These are phyloP conservation scores for Hermaeophaga mercurialis DNA, from an alignment of 2,888 invertebrate species.

Conservation along the genomic window DNA sequence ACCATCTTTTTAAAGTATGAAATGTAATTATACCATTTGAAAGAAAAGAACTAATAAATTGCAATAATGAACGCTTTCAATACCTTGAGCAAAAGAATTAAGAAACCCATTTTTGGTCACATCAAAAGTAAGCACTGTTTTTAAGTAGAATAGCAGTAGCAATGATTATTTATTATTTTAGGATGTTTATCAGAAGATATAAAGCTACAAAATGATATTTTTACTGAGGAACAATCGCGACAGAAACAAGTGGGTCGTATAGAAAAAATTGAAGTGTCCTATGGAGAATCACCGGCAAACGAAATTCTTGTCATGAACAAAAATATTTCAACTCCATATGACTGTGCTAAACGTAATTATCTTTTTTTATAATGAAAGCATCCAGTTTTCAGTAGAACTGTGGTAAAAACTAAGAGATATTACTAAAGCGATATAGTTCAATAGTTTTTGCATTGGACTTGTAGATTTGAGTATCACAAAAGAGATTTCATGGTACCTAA, in stretches of 20 bases:
- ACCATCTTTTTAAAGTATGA: too few relatives aligned
- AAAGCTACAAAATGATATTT: slow-evolving; percentile 69
- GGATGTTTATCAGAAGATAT: slow-evolving; percentile 30
- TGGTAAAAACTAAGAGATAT: too few relatives aligned
- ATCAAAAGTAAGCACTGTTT: slow-evolving; percentile 5
- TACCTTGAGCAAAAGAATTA: background rate
- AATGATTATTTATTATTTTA: slow-evolving; percentile 17
- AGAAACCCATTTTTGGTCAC: background rate
- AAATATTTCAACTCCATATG: slow-evolving; percentile 86
- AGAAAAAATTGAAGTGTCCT: slow-evolving; percentile 89
- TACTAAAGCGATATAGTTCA: too few relatives aligned
- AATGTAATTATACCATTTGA: too few relatives aligned
- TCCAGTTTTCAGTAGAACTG: too few relatives aligned
- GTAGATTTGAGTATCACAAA: too few relatives aligned
- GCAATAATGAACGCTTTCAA: background rate
- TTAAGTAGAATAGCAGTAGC: background rate
- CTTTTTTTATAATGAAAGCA: too few relatives aligned
- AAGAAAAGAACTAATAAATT: too few relatives aligned
- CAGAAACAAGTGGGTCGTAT: slow-evolving; percentile 81
- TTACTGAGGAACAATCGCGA: slow-evolving; percentile 75
- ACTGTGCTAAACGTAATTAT: slow-evolving; percentile 85
- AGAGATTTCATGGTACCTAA: too few relatives aligned
- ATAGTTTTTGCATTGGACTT: too few relatives aligned
- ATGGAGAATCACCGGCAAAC: slow-evolving; percentile 75
- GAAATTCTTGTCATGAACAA: slow-evolving; percentile 87